These are phyloP conservation scores for Oreochromis grahami DNA, from an alignment of 2,797 vertebrate genomes.

Conservation along the genomic window DNA sequence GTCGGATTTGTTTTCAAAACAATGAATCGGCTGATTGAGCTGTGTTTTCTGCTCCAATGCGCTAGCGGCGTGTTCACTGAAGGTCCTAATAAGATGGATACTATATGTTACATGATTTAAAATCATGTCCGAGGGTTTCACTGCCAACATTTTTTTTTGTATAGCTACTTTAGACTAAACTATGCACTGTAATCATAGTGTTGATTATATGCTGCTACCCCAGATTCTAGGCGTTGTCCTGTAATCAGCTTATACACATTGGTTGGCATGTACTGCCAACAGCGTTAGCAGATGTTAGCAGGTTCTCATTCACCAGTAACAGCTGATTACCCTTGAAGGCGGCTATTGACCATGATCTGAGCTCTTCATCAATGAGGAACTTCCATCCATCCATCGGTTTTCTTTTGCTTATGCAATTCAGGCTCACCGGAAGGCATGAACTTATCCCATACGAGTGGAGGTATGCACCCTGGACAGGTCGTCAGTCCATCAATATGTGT, in stretches of 20 bases:
- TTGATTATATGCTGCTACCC: not conserved
- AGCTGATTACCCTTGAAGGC: not conserved
- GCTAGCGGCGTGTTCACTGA: accelerated
- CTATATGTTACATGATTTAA: not conserved
- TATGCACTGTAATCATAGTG: not conserved
- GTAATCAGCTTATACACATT: not conserved
- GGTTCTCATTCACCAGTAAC: not conserved
- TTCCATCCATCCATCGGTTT: not conserved
- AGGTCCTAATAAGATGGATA: not conserved
- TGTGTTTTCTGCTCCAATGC: not conserved
- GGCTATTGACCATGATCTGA: not conserved
- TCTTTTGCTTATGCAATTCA: not conserved
- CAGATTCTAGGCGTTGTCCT: not conserved
- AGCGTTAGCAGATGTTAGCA: not conserved
- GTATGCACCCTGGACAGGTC: not conserved
- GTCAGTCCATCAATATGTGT: not conserved
- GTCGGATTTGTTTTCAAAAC: not conserved
- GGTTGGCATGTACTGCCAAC: not conserved
- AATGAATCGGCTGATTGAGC: not conserved
- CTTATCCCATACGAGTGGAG: not conserved
- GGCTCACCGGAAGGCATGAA: not conserved
- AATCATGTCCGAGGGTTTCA: not conserved
- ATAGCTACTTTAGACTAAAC: not conserved
- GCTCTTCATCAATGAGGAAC: not conserved
- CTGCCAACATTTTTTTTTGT: not conserved